Evolutionary conservation across 64 coral and sea anemone genomes (phyloP).

Genomic region (Trachythela sp.): DNA sequence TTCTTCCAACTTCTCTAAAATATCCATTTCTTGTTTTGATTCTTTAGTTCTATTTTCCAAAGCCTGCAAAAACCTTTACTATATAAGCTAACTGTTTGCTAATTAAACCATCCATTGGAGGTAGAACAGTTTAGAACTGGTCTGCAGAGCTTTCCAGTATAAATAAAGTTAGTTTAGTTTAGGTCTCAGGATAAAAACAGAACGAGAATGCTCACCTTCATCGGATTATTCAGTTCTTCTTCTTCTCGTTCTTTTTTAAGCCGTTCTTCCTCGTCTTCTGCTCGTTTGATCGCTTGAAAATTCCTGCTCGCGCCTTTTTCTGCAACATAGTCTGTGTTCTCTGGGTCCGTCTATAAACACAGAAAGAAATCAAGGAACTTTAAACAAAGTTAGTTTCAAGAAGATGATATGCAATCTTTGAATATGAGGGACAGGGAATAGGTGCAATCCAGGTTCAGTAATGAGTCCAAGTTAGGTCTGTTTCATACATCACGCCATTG

Average conservation of each 20-base stretch:
- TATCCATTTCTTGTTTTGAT: slow-evolving; percentile 99
- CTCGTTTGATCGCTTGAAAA: slow-evolving; percentile 76
- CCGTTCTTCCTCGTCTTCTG: slow-evolving; percentile 79
- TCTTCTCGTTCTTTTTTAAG: slow-evolving; percentile 77
- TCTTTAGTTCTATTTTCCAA: slow-evolving; percentile 95
- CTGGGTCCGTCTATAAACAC: slow-evolving; percentile 79
- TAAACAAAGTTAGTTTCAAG: not conserved
- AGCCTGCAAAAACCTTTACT: slow-evolving; percentile 48
- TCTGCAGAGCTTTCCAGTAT: too few relatives aligned
- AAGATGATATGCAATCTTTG: too few relatives aligned
- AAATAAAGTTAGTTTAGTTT: too few relatives aligned
- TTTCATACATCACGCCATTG: too few relatives aligned
- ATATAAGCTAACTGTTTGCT: not conserved
- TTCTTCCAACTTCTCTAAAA: slow-evolving; percentile 94
- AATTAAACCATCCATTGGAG: not conserved
- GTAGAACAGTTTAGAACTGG: too few relatives aligned
- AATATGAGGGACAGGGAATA: too few relatives aligned
- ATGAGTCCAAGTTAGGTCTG: too few relatives aligned
- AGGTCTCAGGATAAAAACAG: too few relatives aligned
- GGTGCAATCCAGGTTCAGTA: too few relatives aligned
- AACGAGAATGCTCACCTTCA: slow-evolving; percentile 59
- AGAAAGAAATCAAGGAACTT: not conserved
- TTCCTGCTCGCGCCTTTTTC: slow-evolving; percentile 97
- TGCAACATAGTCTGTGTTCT: slow-evolving; percentile 95
- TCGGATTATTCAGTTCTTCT: slow-evolving; percentile 92